These are phyloP conservation scores for Agraylea sexmaculata DNA, from an alignment of 1,140 invertebrate genomes.

Conservation along the genomic window DNA sequence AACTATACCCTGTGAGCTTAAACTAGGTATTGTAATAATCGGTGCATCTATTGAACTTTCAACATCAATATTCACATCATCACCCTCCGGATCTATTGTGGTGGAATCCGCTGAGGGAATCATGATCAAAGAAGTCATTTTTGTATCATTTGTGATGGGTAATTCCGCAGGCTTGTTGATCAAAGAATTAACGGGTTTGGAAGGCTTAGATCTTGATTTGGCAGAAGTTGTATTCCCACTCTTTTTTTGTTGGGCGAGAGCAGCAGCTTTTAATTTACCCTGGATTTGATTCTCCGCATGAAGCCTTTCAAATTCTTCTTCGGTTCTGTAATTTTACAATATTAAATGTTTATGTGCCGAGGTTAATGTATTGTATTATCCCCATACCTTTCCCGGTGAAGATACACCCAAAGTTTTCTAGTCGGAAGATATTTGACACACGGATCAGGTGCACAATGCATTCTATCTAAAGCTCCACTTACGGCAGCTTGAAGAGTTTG, in stretches of 20 bases:
- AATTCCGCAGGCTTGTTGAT: conserved; percentile 5
- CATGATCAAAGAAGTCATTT: too few species aligned
- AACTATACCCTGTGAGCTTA: too few species aligned
- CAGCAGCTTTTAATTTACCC: conserved; percentile 24
- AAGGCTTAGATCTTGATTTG: conserved; percentile 6
- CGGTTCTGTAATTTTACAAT: conserved; percentile 35
- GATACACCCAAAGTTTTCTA: conserved; percentile 82
- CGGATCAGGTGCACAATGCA: conserved; percentile 81
- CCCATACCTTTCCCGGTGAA: conserved; percentile 54
- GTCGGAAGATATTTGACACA: conserved; percentile 84
- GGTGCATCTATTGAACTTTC: conserved; percentile 11
- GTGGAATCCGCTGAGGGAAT: too few species aligned
- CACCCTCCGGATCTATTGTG: conserved; percentile 8
- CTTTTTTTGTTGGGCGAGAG: conserved; percentile 5
- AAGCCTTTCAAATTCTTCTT: conserved; percentile 60
- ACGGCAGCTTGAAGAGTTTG: conserved; percentile 71
- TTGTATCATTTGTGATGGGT: background rate
- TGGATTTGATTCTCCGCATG: conserved; percentile 49
- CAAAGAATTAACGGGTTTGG: too few species aligned
- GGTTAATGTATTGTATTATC: conserved; percentile 3
- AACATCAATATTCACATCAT: conserved; percentile 18
- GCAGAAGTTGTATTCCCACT: background rate
- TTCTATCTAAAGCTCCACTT: conserved; percentile 74
- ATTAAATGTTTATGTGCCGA: background rate
- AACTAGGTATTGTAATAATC: too few species aligned